phyloP scores from a whole-genome alignment of 2,888 invertebrate genomes.

The Lydus trimaculatus region DNA sequence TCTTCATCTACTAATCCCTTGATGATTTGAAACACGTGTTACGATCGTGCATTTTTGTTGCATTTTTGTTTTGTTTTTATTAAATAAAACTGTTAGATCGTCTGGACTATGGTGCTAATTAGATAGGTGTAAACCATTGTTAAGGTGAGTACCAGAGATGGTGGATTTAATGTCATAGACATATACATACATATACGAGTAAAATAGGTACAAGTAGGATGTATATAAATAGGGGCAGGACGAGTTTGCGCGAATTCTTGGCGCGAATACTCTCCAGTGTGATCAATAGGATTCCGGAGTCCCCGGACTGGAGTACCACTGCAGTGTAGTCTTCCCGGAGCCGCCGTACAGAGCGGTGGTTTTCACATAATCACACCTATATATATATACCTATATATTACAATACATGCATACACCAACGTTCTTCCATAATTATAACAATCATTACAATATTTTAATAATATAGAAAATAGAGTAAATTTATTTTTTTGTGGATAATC shows the following conservation, averaged over 20 bases:
- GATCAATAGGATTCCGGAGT: conserved; percentile 51
- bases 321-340: conserved; percentile 55
- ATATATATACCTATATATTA: not conserved
- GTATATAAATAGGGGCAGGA: conserved; percentile 21
- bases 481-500: not conserved
- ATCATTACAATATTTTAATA: conserved; percentile 30
- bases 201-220: not conserved
- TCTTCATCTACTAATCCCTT: not conserved
- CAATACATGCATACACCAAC: conserved; percentile 25
- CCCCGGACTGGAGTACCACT: conserved; percentile 53
- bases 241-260: conserved; percentile 50
- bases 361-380: not conserved
- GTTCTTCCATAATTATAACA: conserved; percentile 42
- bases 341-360: conserved; percentile 48
- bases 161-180: conserved; percentile 8
- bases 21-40: not conserved
- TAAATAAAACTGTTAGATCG: conserved; percentile 7
- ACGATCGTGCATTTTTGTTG: not conserved
- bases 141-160: conserved; percentile 28
- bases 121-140: conserved; percentile 24
- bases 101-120: conserved; percentile 32
- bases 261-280: conserved; percentile 45
- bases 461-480: not conserved
- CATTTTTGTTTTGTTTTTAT: not conserved
- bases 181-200: conserved; percentile 22